Evolutionary conservation across 2,888 invertebrate species (phyloP).

Genomic region (Aricia artaxerxes): DNA sequence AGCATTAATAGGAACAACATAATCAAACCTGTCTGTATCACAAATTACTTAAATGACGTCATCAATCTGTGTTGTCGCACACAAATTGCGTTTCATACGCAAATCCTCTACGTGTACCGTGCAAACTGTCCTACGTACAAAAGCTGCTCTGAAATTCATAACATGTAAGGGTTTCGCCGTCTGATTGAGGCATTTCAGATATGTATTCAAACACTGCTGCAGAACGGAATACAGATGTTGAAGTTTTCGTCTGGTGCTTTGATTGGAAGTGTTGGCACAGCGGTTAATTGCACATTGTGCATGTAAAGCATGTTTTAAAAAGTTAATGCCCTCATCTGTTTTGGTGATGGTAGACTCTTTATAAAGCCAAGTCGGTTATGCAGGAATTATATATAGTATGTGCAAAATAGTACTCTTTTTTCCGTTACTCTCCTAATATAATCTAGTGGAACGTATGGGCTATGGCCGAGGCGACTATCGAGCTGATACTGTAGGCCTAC

Average conservation of each 20-base stretch:
- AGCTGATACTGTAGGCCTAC: no score
- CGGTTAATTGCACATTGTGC: neutral
- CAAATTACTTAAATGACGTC: neutral
- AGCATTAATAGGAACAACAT: no score
- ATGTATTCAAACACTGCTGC: slow-evolving; percentile 48
- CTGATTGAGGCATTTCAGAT: slow-evolving; percentile 63
- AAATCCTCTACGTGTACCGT: slow-evolving; percentile 16
- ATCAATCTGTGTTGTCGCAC: neutral
- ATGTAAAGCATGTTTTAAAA: neutral
- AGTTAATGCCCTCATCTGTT: neutral
- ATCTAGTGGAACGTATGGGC: no score
- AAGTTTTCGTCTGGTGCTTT: neutral
- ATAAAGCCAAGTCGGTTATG: no score
- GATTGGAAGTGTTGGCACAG: neutral
- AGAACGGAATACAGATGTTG: slow-evolving; percentile 24
- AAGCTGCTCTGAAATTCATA: slow-evolving; percentile 67
- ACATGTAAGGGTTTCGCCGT: slow-evolving; percentile 60
- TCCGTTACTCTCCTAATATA: no score
- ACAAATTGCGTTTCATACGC: slow-evolving; percentile 6
- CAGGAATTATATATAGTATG: neutral
- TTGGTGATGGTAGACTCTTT: neutral
- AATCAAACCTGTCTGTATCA: neutral
- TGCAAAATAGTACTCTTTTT: no score
- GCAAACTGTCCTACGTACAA: slow-evolving; percentile 11
- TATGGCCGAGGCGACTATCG: no score